Evolutionary conservation across 2,888 invertebrate species (phyloP), one percentile per base, ranked within the genome.

Genomic region (Hydropsyche betteni): DNA sequence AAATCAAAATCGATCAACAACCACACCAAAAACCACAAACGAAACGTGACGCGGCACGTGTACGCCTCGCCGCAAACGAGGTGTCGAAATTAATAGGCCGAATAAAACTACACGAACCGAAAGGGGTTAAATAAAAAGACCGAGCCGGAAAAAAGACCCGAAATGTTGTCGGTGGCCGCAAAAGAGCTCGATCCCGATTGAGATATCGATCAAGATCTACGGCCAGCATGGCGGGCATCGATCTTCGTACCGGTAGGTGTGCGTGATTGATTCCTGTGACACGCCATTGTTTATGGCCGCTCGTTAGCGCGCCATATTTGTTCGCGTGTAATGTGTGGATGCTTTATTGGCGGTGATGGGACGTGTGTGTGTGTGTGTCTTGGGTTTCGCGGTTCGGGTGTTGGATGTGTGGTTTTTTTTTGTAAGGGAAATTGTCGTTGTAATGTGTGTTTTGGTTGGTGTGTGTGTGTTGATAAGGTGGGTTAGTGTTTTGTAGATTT

Each of bases 201-300:
- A 75, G 75, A 75, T 75, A 75, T 75, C 75, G 75, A 75, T 75
- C 75, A 75, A 75, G 55, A 75, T 75, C 75, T 69, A 24, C 33
- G 69, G 53, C 7, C 16, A 34, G 51, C 53, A 55, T 24, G 55
- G 58, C n/a, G 7, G 44, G 50, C 69, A 75, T 75, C 75, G 75
- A 75, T 75, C 75, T 75, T 75, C 14, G 75, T 69, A 69, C 16
- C 55, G 38, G 64, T 38, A 76, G 77, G 73, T 61, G 75, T 73
- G 24, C 38, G 70, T 70, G 70, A 75, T 75, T 55, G 68, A 75
- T 75, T 61, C 75, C 50, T 58, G 50, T 68, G 64, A 75, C 58
- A 36, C 33, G 44, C 14, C 70, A 50, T 69, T 44, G 38, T 69
- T 69, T 51, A 69, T 50, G 64, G 64, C 64, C 12, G 64, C 64